Evolutionary conservation across 2,113 vertebrate genomes (phyloP), one percentile per base, ranked within the genome.

Genomic region (Apus apus): DNA sequence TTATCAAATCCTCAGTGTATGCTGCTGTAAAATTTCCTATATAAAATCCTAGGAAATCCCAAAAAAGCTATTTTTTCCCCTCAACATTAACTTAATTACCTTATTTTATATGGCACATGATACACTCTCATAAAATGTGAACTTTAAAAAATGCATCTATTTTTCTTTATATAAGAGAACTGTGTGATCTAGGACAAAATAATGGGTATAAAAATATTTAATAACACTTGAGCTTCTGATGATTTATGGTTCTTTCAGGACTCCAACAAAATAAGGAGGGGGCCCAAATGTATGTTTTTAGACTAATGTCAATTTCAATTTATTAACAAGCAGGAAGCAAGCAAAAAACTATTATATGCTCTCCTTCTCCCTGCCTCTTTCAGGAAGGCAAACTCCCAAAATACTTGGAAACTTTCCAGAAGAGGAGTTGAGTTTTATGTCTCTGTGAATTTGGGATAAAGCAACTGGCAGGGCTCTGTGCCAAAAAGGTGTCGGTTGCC

Each of bases 361-460:
- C 34, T 94, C 38, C 78, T 94, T 81, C 40, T n/a, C n/a, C 60
- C 56, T 70, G 50, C 22, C 48, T 70, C 32, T 93, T 62, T 92
- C 83, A 94, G 46, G 30, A 76, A 95, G 26, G 43, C 71, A 67
- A 96, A 73, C 45, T 68, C 46, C 51, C 32, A 9, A 80, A 85
- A 64, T 18, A 7, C 21, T 21, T 93, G 93, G 75, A 88, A 56
- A 94, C 46, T 36, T 74, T 87, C 76, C 75, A 88, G 64, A 78
- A 93, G 84, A 96, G 65, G 90, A 96, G 61, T 48, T 71, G 50
- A 87, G 40, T 80, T 96, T 87, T 87, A 58, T 85, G 88, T 93
- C 85, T 84, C 46, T 93, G 94, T 90, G 76, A 97, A 90, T 66
- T 40, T 85, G 86, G 81, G 66, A 95, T 21, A 22, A 95, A 73